Evolutionary conservation across 2,888 invertebrate genomes (phyloP).

Genomic region (Odontothrips loti): DNA sequence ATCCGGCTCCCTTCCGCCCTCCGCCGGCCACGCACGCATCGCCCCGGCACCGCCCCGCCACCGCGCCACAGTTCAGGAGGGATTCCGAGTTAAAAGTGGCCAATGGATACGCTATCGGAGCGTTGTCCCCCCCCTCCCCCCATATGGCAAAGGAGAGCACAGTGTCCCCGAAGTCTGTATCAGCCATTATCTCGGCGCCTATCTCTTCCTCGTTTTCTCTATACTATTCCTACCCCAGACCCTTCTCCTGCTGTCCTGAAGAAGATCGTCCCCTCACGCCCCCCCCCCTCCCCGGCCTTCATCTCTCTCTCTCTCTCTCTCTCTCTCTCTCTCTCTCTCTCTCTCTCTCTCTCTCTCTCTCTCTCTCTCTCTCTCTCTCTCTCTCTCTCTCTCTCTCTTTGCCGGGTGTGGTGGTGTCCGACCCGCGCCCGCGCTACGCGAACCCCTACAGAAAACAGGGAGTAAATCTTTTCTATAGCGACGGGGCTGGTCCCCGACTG

Average conservation of each 20-base stretch:
- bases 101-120: too few relatives aligned
- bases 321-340: background rate
- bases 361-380: background rate
- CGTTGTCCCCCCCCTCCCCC: too few relatives aligned
- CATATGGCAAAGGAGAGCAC: too few relatives aligned
- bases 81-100: background rate
- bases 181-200: too few relatives aligned
- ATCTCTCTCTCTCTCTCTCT: background rate
- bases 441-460: constrained; percentile 9
- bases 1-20: background rate
- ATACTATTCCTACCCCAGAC: too few relatives aligned
- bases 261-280: background rate
- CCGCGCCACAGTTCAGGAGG: background rate
- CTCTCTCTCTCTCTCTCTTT: background rate
- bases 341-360: background rate
- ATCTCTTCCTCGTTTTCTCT: too few relatives aligned
- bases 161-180: too few relatives aligned
- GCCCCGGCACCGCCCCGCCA: background rate
- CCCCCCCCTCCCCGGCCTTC: background rate
- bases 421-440: background rate
- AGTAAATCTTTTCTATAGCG: constrained; percentile 22
- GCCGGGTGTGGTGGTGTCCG: background rate
- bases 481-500: background rate
- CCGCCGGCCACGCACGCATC: background rate
- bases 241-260: too few relatives aligned